Evolutionary conservation across 2,888 invertebrate genomes (phyloP).

Genomic region (Hydraecia micacea): DNA sequence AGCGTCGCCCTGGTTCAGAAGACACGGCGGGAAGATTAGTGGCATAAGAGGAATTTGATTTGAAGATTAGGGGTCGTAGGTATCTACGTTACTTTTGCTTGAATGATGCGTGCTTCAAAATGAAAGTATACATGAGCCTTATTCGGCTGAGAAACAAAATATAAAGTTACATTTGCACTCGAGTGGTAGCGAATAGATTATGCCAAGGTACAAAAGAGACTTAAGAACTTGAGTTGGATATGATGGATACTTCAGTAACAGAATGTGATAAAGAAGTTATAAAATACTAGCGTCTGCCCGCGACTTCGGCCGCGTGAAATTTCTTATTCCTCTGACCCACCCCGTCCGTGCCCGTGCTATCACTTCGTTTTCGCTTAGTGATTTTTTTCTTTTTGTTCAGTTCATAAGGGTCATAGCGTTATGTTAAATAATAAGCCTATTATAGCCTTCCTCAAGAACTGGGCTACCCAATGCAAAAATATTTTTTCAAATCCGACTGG

Average conservation of each 20-base stretch:
- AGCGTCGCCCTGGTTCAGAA: slow-evolving; percentile 39
- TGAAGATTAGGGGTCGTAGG: slow-evolving; percentile 20
- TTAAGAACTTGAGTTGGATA: neutral
- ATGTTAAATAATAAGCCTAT: too few species aligned
- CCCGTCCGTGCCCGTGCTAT: too few species aligned
- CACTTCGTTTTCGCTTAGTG: too few species aligned
- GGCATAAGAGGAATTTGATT: slow-evolving; percentile 33
- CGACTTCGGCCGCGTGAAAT: too few species aligned
- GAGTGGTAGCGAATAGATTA: neutral
- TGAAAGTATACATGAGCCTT: neutral
- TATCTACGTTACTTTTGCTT: slow-evolving; percentile 17
- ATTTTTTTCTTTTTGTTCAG: too few species aligned
- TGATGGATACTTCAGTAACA: neutral
- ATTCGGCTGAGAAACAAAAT: neutral
- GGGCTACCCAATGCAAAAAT: too few species aligned
- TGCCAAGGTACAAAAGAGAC: neutral
- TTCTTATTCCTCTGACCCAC: too few species aligned
- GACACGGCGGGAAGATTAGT: slow-evolving; percentile 44
- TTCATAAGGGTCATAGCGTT: too few species aligned
- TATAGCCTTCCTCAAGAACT: too few species aligned
- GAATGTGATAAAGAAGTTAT: too few species aligned
- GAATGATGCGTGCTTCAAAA: neutral
- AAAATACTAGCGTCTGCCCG: too few species aligned
- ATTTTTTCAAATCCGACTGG: too few species aligned
- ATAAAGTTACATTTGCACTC: neutral